Evolutionary conservation across 2,888 invertebrate genomes (phyloP).

Genomic region (Macrophya alboannulata): DNA sequence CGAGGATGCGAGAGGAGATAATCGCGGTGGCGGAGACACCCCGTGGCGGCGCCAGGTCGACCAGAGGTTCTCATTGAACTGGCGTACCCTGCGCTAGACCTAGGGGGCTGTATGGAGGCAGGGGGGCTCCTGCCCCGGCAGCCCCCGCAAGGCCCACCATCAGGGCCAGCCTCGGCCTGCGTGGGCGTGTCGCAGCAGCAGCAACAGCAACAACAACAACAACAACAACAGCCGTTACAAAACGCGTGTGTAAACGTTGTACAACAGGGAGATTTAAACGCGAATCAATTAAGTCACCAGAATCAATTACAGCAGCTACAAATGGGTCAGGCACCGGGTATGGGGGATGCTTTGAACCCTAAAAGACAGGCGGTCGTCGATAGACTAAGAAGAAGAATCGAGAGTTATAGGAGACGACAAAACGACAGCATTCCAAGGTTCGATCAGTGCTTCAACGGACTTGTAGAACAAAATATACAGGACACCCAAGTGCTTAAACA

Average conservation of each 20-base stretch:
- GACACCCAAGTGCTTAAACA: conserved; percentile 94
- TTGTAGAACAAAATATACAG: conserved; percentile 95
- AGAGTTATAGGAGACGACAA: conserved; percentile 92
- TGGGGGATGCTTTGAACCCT: conserved; percentile 87
- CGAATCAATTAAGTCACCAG: conserved; percentile 72
- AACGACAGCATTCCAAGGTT: conserved; percentile 93
- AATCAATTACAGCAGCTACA: conserved; percentile 77
- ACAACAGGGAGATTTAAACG: conserved; percentile 70
- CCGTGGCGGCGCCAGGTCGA: conserved; percentile 65
- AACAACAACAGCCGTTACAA: conserved; percentile 83
- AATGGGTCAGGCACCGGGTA: conserved; percentile 80
- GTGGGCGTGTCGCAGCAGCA: conserved; percentile 68
- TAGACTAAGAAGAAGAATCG: conserved; percentile 91
- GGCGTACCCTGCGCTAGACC: conserved; percentile 82
- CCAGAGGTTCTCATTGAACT: conserved; percentile 81
- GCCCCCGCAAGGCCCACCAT: conserved; percentile 84
- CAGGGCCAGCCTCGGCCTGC: conserved; percentile 74
- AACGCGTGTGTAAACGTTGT: conserved; percentile 59
- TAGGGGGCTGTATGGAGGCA: conserved; percentile 91
- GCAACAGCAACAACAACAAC: conserved; percentile 83
- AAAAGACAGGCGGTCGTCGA: conserved; percentile 94
- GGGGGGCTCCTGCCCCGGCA: conserved; percentile 87
- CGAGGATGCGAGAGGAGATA: conserved; percentile 63
- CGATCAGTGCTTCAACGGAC: conserved; percentile 92
- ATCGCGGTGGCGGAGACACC: conserved; percentile 59